These are phyloP conservation scores for Cebidichthys violaceus DNA, from an alignment of 2,113 vertebrate species.

Conservation along the genomic window DNA sequence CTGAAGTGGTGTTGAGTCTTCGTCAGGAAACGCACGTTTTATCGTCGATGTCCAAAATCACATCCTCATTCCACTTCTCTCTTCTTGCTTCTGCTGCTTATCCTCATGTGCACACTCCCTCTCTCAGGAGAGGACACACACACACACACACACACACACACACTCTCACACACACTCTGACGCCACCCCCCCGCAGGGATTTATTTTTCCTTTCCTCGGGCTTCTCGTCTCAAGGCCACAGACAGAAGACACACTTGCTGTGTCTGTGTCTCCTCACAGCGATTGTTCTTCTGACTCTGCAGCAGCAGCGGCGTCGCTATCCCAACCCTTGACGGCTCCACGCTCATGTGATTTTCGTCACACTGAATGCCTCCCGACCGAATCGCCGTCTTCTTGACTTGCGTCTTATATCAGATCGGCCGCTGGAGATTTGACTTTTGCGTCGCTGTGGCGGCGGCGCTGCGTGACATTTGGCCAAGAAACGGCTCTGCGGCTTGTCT, in stretches of 20 bases:
- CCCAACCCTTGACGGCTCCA: too few species aligned
- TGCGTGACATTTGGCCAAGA: conserved; percentile 54
- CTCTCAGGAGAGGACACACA: not conserved
- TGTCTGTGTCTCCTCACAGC: conserved; percentile 25
- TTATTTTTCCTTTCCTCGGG: conserved; percentile 68
- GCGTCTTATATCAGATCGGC: not conserved
- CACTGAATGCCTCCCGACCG: too few species aligned
- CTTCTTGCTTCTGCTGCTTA: conserved; percentile 2
- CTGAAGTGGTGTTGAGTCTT: not conserved
- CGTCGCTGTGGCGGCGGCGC: not conserved
- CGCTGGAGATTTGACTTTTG: not conserved
- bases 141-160: conserved; percentile 6
- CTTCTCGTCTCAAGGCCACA: conserved; percentile 67
- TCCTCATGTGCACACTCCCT: not conserved
- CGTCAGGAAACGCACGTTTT: not conserved
- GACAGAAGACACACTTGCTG: conserved; percentile 41
- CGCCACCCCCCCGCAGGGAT: conserved; percentile 48
- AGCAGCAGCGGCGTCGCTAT: too few species aligned
- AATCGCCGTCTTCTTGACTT: not conserved
- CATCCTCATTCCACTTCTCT: conserved; percentile 44
- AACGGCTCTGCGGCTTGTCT: conserved; percentile 40
- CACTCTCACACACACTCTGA: conserved; percentile 20
- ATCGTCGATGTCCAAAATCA: conserved; percentile 24
- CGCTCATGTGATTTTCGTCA: too few species aligned
- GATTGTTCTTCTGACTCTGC: not conserved